A percentile compares a stretch with the other conserved stretches of the same genome.
Conservation (phyloP, 2,113 vertebrate genomes). For the Thryonomys swinderianus region DNA sequence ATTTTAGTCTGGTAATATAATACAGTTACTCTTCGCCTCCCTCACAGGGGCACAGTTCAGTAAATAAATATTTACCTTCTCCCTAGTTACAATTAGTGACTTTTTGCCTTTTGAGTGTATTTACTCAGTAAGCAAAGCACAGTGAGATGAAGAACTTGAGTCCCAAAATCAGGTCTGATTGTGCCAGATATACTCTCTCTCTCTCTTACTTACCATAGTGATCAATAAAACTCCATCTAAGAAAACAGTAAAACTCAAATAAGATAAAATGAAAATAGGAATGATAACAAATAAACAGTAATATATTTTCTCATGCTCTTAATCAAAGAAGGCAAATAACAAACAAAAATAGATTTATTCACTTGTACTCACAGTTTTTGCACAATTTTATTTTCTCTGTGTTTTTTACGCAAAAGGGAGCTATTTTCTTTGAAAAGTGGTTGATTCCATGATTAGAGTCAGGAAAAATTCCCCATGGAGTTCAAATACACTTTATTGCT, state of each 20-base stretch:
- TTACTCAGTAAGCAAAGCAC: neutral
- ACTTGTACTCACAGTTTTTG: neutral
- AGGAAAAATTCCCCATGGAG: neutral
- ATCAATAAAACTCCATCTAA: neutral
- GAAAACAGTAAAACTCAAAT: neutral
- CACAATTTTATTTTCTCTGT: slow-evolving; percentile 25
- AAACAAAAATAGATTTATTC: slow-evolving; percentile 24
- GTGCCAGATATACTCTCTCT: neutral
- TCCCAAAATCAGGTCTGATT: neutral
- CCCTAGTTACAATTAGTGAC: neutral
- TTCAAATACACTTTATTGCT: neutral
- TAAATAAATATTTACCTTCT: neutral
- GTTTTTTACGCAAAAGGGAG: neutral
- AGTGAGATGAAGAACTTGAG: neutral
- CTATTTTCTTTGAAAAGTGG: neutral
- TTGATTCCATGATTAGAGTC: neutral
- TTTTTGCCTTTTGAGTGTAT: neutral
- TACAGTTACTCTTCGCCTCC: neutral
- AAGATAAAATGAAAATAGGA: neutral
- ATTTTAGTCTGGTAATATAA: neutral
- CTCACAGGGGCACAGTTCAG: neutral
- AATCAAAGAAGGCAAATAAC: neutral
- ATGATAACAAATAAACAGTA: neutral
- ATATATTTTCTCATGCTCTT: neutral
- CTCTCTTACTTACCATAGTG: neutral